Evolutionary conservation across 2,888 invertebrate species (phyloP), one percentile per base, ranked within the genome.

Genomic region (Tetheella fluctuosa): DNA sequence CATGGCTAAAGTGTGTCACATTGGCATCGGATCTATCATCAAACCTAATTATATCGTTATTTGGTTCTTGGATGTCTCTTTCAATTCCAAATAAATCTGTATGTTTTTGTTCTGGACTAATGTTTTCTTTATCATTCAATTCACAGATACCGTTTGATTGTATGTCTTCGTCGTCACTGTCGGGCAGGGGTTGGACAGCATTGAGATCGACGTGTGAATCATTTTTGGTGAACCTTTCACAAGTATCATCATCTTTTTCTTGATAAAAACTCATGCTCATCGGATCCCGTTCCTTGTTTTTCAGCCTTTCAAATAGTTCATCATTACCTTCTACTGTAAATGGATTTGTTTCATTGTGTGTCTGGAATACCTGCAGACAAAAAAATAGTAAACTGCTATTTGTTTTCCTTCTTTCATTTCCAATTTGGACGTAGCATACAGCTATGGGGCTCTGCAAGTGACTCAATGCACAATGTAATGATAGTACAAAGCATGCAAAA

Each of bases 241-340:
- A 90, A 1, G 92, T 91, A 64, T 94, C 94, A 69, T 94, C 94
- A 71, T 94, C 94, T 76, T 94, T 94, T 74, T 95, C 94, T 74
- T 94, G 94, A 75, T 95, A 95, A 80, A 95, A 95, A 59, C 95
- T 95, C 94, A 94, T 94, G 66, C 94, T 94, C 95, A 95, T 95
- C 17, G 95, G 95, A 85, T 95, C 95, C 62, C 93, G 86, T 76
- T 94, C 94, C 77, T 94, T 94, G 70, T 91, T 93, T 81, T 93
- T 93, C 66, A 93, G 84, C 70, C 93, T 88, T 81, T 93, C 91
- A 72, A 92, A 88, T 59, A 93, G 77, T 77, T 91, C 93, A 70
- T 93, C 90, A 73, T 91, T 89, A 56, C 84, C 85, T 67, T 92
- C 93, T 59, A 79, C 71, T n/a, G 85, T 85, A 73, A 91, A 92